Base-by-base conservation (phyloP, 2,113 vertebrate genomes). In the Dolichallabes microphthalmus region DNA sequence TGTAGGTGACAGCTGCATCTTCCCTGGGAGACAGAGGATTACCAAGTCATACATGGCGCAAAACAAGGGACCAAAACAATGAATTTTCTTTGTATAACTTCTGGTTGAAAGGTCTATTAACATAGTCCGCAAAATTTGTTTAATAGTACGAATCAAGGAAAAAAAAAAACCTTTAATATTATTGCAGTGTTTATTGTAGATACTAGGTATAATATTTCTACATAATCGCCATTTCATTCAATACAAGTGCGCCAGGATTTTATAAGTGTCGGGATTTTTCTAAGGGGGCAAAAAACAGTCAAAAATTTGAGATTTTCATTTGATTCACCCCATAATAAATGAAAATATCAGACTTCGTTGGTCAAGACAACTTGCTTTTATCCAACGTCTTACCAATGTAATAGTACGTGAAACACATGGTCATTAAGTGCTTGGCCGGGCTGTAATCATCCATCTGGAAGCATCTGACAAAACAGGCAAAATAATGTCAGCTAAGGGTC, bases 401-500 rank as follows among this genome's bases (percentile, higher is more conserved):
- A 91, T 98, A 99, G 89, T 97, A 99, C 0, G 98, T 99, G 92
- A 99, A 99, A 84, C 98, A 99, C 98, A 99, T 99, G 63, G 98
- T 99, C 98, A 99, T 99, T 88, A 99, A 96, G 92, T 97, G 98
- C 92, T 98, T 99, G 83, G 98, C 98, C 0, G 98, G 98, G 77
- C 95, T 96, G 85, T 98, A 99, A 90, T 99, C 98, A 0, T 99
- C 98, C 97, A 97, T 96, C 93, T 99, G 97, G 90, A 96, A 95
- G 88, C 98, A 99, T 91, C 98, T 99, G 93, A 1, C 0, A 86
- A 89, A 45, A 0, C 20, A 86, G 61, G 85, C 27, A 89, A 68
- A 89, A 58, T 60, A 75, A 60, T 53, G 66, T 25, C 78, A 87
- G 55, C 19, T 45, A 17, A 64, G 75, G 45, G 78, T 85, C 60